Conservation (phyloP, 1,140 invertebrate species). For the Microplitis mediator region DNA sequence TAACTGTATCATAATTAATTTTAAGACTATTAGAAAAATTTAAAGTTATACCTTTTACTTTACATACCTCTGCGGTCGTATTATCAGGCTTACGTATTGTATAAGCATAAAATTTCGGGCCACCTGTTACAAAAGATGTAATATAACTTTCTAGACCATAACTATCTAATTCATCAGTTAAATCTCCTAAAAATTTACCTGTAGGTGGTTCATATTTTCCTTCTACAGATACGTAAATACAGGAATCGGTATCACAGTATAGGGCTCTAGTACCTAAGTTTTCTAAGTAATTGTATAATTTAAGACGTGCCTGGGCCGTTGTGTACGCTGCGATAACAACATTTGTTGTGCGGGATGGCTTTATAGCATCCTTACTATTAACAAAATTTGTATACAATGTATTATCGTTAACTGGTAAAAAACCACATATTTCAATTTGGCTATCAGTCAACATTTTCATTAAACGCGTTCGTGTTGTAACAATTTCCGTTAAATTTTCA, state of each 20-base stretch:
- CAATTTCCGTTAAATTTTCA: conserved; percentile 36
- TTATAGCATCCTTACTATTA: conserved; percentile 29
- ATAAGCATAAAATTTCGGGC: conserved; percentile 26
- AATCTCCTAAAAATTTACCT: conserved; percentile 46
- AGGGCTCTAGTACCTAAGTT: conserved; percentile 42
- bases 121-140: conserved; percentile 29
- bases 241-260: conserved; percentile 57
- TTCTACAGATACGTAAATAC: conserved; percentile 39
- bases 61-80: conserved; percentile 11
- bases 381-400: conserved; percentile 37
- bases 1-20: conserved; percentile 29
- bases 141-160: conserved; percentile 36
- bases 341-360: conserved; percentile 36
- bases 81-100: conserved; percentile 6
- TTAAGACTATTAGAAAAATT: conserved; percentile 17
- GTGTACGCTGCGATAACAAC: conserved; percentile 50
- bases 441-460: conserved; percentile 42
- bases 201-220: conserved; percentile 26
- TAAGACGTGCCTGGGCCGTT: conserved; percentile 52
- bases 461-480: conserved; percentile 37
- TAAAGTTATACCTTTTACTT: conserved; percentile 25
- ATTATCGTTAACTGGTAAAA: conserved; percentile 38
- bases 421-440: conserved; percentile 27
- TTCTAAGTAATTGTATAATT: conserved; percentile 51
- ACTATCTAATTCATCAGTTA: conserved; percentile 41